Conservation (phyloP, 2,797 vertebrate genomes). For the Peromyscus attwateri region DNA sequence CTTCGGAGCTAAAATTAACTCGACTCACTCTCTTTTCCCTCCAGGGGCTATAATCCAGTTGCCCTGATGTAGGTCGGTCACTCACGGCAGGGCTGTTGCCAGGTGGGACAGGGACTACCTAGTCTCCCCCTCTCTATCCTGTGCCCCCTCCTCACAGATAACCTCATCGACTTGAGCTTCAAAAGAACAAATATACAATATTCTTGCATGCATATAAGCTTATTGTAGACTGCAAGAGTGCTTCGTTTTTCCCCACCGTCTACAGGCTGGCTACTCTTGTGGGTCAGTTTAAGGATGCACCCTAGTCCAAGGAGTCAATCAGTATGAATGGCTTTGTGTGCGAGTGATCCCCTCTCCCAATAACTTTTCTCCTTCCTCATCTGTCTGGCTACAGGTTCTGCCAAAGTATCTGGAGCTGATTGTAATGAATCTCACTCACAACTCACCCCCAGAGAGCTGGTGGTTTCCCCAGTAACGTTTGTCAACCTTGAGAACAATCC, state of each 20-base stretch:
- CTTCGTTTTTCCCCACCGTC: not conserved
- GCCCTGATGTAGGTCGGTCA: constrained; percentile 42
- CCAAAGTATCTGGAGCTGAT: constrained; percentile 61
- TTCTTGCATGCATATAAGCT: constrained; percentile 13
- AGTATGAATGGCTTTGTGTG: constrained; percentile 72
- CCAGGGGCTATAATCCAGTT: not conserved
- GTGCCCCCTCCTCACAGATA: constrained; percentile 30
- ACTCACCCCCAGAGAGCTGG: constrained; percentile 16
- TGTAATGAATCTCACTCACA: constrained; percentile 10
- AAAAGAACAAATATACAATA: not conserved
- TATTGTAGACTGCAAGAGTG: constrained; percentile 70
- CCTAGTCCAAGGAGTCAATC: constrained; percentile 53
- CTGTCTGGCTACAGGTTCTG: constrained; percentile 71
- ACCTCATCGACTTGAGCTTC: not conserved
- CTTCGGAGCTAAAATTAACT: constrained; percentile 71
- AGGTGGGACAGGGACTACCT: not conserved
- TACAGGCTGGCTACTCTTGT: constrained; percentile 48
- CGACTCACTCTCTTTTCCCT: not conserved
- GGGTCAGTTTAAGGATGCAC: constrained; percentile 69
- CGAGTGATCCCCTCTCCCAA: constrained; percentile 46
- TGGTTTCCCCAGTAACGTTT: constrained; percentile 29
- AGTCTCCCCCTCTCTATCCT: not conserved
- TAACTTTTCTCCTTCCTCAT: constrained; percentile 75
- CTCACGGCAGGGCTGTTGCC: constrained; percentile 2
- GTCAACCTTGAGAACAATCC: constrained; percentile 36